Conservation (phyloP, 1,140 invertebrate species). For the Apocrypta bakeri region DNA sequence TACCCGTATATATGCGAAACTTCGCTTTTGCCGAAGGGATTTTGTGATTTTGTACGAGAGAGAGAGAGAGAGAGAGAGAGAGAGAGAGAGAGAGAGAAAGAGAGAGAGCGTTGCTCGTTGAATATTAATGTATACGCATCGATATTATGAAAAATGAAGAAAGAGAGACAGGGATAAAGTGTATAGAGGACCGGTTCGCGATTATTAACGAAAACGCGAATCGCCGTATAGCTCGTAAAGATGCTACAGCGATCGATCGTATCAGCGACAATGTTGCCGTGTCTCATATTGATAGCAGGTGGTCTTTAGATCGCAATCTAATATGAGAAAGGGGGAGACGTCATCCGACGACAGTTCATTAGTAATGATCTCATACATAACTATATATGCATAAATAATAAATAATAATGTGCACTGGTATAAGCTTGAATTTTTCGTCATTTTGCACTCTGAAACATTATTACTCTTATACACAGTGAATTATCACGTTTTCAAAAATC, state of each 20-base stretch:
- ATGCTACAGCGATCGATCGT: not conserved
- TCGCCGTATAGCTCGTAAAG: not conserved
- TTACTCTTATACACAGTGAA: too few relatives aligned
- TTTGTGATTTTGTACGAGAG: not conserved
- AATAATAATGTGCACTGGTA: too few relatives aligned
- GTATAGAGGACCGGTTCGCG: not conserved
- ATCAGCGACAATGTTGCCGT: conserved; percentile 17
- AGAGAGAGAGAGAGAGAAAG: too few relatives aligned
- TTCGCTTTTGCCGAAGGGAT: conserved; percentile 3
- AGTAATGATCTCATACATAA: too few relatives aligned
- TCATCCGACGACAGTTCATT: not conserved
- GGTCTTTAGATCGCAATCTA: not conserved
- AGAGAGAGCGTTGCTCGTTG: too few relatives aligned
- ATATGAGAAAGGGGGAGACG: not conserved
- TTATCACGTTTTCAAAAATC: too few relatives aligned
- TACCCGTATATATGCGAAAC: conserved; percentile 4
- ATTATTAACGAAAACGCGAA: not conserved
- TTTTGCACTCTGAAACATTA: too few relatives aligned
- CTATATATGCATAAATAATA: too few relatives aligned
- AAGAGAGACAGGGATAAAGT: not conserved
- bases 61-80: too few relatives aligned
- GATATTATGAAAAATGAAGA: conserved; percentile 9
- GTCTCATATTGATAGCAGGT: not conserved
- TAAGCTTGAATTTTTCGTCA: too few relatives aligned
- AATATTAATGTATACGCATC: conserved; percentile 15